A percentile compares a stretch with the other conserved stretches of the same genome.
Conservation (phyloP, 2,888 invertebrate genomes). For the Watsonalla cultraria region DNA sequence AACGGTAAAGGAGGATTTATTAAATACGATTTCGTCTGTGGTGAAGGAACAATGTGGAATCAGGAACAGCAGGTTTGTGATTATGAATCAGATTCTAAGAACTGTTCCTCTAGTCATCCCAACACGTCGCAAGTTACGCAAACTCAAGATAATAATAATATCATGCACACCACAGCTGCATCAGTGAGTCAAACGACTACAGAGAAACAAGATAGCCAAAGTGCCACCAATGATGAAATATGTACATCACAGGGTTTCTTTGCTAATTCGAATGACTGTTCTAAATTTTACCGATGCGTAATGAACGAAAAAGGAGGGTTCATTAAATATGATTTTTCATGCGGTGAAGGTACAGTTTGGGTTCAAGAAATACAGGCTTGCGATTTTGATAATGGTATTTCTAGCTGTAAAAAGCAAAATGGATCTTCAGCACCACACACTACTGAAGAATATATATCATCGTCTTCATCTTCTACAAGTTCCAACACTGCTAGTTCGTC, state of each 20-base stretch:
- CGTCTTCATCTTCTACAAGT: constrained; percentile 15
- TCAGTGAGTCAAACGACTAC: constrained; percentile 9
- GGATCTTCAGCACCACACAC: constrained; percentile 19
- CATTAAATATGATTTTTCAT: constrained; percentile 79
- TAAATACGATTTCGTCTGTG: constrained; percentile 84
- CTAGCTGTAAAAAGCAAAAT: constrained; percentile 33
- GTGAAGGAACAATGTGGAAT: constrained; percentile 84
- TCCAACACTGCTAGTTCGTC: constrained; percentile 8
- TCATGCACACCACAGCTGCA: background rate
- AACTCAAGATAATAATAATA: constrained; percentile 8
- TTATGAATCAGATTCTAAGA: constrained; percentile 48
- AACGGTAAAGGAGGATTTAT: constrained; percentile 77
- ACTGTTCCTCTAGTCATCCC: constrained; percentile 16
- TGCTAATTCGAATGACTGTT: constrained; percentile 82
- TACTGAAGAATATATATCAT: constrained; percentile 16
- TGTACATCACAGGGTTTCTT: constrained; percentile 84
- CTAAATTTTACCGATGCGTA: constrained; percentile 86
- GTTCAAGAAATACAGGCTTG: constrained; percentile 80
- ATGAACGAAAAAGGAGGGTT: constrained; percentile 63
- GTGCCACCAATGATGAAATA: constrained; percentile 17
- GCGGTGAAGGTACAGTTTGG: constrained; percentile 84
- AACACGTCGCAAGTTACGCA: constrained; percentile 15
- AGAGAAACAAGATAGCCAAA: constrained; percentile 7
- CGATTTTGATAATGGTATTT: constrained; percentile 46
- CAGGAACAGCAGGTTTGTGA: constrained; percentile 76